A percentile compares a stretch with the other conserved stretches of the same genome.
These are phyloP conservation scores for Teleopsis dalmanni DNA, from an alignment of 1,140 invertebrate species.

Conservation along the genomic window DNA sequence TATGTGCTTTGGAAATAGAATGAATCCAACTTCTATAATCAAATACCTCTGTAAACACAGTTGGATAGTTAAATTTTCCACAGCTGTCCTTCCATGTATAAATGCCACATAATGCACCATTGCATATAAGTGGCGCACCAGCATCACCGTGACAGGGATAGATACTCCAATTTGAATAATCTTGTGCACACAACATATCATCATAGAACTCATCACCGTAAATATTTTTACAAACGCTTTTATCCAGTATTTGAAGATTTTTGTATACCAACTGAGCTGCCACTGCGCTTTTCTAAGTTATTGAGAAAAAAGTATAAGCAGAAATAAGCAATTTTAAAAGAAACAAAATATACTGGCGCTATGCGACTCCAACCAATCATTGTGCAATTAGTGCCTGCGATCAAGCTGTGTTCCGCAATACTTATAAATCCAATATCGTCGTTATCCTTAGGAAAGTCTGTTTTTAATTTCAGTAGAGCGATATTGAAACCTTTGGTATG, in stretches of 20 bases:
- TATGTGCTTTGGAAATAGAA: no score
- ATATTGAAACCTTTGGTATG: constrained; percentile 10
- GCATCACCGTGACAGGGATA: constrained; percentile 15
- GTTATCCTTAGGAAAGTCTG: neutral
- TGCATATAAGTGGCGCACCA: constrained; percentile 21
- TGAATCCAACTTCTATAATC: constrained; percentile 48
- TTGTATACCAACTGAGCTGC: no score
- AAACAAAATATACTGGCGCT: no score
- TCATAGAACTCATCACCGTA: neutral
- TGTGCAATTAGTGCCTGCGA: constrained; percentile 2
- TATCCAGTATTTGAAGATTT: no score
- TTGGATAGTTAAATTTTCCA: constrained; percentile 54
- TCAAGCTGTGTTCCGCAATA: neutral
- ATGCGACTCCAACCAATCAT: constrained; percentile 19
- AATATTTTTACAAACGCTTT: no score
- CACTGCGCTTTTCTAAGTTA: no score
- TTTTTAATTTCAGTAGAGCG: constrained; percentile 6
- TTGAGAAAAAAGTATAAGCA: no score
- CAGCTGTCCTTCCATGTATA: constrained; percentile 8
- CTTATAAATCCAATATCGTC: constrained; percentile 3
- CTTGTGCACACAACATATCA: neutral
- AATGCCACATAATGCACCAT: constrained; percentile 1
- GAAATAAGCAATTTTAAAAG: no score
- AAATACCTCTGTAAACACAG: constrained; percentile 63
- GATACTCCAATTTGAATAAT: neutral